Base-by-base conservation (phyloP, 2,888 invertebrate species). In the Panorpa germanica region DNA sequence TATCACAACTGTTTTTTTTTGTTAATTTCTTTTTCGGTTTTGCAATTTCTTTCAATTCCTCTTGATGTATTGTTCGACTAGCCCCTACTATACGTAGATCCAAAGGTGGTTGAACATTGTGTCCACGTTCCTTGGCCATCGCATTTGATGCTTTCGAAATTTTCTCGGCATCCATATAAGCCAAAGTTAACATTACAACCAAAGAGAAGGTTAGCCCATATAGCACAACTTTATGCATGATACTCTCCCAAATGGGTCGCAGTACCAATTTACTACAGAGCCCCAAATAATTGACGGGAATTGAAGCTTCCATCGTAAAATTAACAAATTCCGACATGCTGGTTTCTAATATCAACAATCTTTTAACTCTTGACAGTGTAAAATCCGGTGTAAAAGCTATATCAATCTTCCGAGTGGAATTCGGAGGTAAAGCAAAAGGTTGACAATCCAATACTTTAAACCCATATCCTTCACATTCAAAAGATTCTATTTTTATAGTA, bases 371-470 rank as follows among this genome's bases (percentile, higher is more conserved):
- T 1, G 80, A 67, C 42, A 81, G 53, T 1, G 85, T 81, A 46
- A 86, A 82, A 54, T 88, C 88, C 1, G 88, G 81, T 1, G 82
- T 82, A 49, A 83, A 88, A 37, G 77, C 78, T 37, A 90, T 78
- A 43, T 86, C 82, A 33, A 90, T 68, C 48, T 73, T 72, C 40
- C 62, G 67, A 4, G 75, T 73, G 15, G 65, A 65, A 46, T 83
- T 83, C 14, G 81, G 76, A 34, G 56, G 56, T 21, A 85, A 52
- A 24, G 63, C 59, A 48, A 82, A 81, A 2, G 73, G 62, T 18
- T 59, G 59, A 45, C 85, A 85, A 45, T 81, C 73, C 30, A 76
- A 53, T 20, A 83, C 66, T 43, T 68, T 66, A 46, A 82, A 85
- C 11, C 83, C 83, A 42, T 75, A 76, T 6, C 81, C 80, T 51